Base-by-base conservation (phyloP, 2,888 invertebrate species). In the Hyposoter didymator region DNA sequence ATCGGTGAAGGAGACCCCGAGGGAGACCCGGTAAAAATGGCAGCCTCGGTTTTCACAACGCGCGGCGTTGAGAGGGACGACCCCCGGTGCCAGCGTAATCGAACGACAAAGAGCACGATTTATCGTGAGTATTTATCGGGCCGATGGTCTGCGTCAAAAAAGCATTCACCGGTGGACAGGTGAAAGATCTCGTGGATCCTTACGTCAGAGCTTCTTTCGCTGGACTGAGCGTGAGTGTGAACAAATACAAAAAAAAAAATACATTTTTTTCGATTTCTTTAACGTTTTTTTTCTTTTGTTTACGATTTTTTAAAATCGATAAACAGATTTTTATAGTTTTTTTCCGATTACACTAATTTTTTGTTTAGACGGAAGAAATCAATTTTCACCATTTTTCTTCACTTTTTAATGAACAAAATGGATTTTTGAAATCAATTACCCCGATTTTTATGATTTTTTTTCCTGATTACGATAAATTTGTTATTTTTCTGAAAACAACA, bases 1-100 rank as follows among this genome's bases (percentile, higher is more conserved):
- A 97, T 98, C 88, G 98, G 98, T 0, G 98, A 98, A 94, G 98
- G 98, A 6, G 98, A n/a, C n/a, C n/a, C n/a, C n/a, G n/a, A n/a
- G n/a, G n/a, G n/a, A n/a, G n/a, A 98, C 93, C 96, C 97, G 7
- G 96, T 98, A 76, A 98, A 98, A 94, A 96, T 97, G 62, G 97
- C 97, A 67, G 55, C 67, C n/a, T n/a, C 67, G 12, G 59, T 55
- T 0, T 35, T 55, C 8, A 19, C 45, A 1, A 96, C 97, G 1
- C 97, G 97, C 93, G 97, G 97, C 14, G 47, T 62, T 89, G 97
- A 97, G 91, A 97, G 97, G 90, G 98, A 98, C 92, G 98, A 98
- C 98, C 0, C 97, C 98, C 7, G 62, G 70, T 47, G 28, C 69
- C 5, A 70, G 28, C 14, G 66, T 52, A 14, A 96, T 97, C 14